phyloP scores from a whole-genome alignment of 2,797 vertebrate species.

The Arremon aurantiirostris region DNA sequence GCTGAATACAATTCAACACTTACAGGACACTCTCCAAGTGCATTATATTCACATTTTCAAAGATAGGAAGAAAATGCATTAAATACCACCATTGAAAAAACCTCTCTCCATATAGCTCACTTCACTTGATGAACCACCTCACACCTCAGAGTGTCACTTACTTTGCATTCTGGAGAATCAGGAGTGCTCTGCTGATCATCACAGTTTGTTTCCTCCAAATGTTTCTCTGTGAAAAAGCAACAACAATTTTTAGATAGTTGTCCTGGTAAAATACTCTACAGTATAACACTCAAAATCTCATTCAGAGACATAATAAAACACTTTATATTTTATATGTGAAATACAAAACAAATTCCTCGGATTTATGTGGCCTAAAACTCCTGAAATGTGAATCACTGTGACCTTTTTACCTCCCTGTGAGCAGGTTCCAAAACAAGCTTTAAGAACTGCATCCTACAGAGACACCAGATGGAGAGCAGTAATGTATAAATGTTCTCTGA shows the following conservation, averaged over 20 bases:
- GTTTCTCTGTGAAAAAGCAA: conserved; percentile 38
- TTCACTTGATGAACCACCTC: background rate
- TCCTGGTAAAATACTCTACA: background rate
- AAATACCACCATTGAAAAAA: background rate
- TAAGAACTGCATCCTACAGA: background rate
- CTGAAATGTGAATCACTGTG: background rate
- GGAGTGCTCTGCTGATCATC: background rate
- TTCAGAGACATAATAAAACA: background rate
- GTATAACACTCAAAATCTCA: background rate
- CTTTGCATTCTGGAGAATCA: conserved; percentile 9
- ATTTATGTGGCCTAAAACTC: background rate
- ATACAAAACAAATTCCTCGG: background rate
- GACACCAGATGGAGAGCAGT: background rate
- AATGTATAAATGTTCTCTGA: conserved; percentile 65
- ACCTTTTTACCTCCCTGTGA: background rate
- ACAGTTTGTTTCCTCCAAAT: background rate
- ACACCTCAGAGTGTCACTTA: background rate
- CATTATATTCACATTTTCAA: background rate
- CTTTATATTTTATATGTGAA: background rate
- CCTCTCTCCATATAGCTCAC: background rate
- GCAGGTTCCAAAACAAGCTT: conserved; percentile 72
- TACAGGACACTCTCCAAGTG: background rate
- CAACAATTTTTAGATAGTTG: background rate
- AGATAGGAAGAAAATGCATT: background rate
- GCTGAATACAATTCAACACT: background rate